Evolutionary conservation across 2,888 invertebrate species (phyloP), one percentile per base, ranked within the genome.

Genomic region (Lasiommata megera): DNA sequence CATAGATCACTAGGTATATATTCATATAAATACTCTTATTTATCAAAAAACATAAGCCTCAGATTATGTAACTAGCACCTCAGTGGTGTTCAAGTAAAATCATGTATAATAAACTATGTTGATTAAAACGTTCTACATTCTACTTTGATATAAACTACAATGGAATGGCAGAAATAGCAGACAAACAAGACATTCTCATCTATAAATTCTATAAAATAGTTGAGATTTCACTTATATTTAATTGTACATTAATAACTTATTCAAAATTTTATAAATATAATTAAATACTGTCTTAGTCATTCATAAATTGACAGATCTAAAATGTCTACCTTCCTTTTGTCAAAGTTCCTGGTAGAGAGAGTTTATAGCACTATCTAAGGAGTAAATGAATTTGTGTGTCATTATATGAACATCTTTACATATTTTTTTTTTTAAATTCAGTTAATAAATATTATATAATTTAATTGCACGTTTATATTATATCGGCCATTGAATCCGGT

Each of bases 11-110:
- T 1, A 11, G 11, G 28, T 44, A 46, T 16, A 46, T 9, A 29
- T 29, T 29, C n/a, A 28, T 11, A 9, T 29, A 31, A 44, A 46
- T 46, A 31, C 9, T 44, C 16, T 16, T 16, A 31, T 46, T 46
- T 31, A 46, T 46, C 31, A 46, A 46, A 46, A 46, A 29, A 31
- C 29, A 16, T 46, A 31, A 46, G 46, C 46, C 46, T 46, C 46
- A n/a, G n/a, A n/a, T n/a, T 43, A 9, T n/a, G 29, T 44, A 16
- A 31, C 14, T 31, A 46, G 29, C 31, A 46, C 46, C 46, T 29
- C 31, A 46, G 12, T 14, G 28, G 14, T 11, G 44, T 46, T 9
- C 3, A 31, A 9, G 23, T 12, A 43, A 12, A 29, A 8, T 29
- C 12, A 8, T 38, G 17, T 41, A n/a, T 41, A 18, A 18, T 31